Evolutionary conservation across 2,797 vertebrate species (phyloP), one percentile per base, ranked within the genome.

Genomic region (Cirrhinus molitorella): DNA sequence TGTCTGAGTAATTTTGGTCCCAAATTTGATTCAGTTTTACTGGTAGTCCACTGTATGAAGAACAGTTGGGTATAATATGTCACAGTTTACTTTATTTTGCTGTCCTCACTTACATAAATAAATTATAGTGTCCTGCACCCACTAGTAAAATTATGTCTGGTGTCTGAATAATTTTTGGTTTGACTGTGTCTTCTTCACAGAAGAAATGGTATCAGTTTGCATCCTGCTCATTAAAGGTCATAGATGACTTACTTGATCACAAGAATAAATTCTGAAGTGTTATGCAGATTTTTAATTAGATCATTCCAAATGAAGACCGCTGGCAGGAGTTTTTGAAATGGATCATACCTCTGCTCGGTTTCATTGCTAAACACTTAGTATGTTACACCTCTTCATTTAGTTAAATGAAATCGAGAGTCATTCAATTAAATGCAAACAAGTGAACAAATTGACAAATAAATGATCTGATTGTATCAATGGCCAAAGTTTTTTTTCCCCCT

Each of bases 211-310:
- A 68, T 70, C 65, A 11, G 51, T 80, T 80, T 79, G 51, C 63
- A 53, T 53, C 14, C 49, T 40, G 31, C 31, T 4, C 16, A 55
- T 43, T 21, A 28, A 43, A 37, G 28, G 37, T 25, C 25, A 67
- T 55, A 28, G 65, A 43, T 68, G 65, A 19, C 66, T 66, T 34
- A 19, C 66, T 66, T 34, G 4, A 19, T 55, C 70, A 72, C 72
- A 23, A 37, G 49, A 55, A 76, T 76, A 19, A 61, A 76, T 59
- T 76, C 13, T 59, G 5, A 45, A 16, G 6, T 47, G 14, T 72
- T 12, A 55, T 43, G 49, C 78, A 55, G 34, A 80, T 68, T 80
- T 57, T 59, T 80, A 59, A 71, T 80, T 71, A 71, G 23, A 71
- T 71, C 53, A 17, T 71, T 59, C 23, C 40, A 61, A 61, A 71